These are phyloP conservation scores for Epizoanthus illoricatus DNA, from an alignment of 92 coral and sea anemone species.

Conservation along the genomic window DNA sequence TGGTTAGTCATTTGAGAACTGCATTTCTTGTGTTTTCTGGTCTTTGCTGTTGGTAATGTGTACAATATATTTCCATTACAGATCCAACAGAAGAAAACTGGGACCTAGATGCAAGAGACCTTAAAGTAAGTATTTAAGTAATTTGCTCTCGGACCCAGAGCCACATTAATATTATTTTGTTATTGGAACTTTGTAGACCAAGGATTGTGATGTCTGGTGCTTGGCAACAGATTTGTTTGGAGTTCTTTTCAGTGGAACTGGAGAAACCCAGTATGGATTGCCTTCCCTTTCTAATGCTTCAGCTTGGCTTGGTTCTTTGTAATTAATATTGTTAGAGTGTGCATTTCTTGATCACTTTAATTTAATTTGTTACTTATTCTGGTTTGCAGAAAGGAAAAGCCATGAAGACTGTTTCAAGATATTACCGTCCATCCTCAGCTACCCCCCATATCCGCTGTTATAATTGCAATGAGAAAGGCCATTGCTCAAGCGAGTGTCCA, in stretches of 20 bases:
- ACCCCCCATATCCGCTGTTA: conserved; percentile 56
- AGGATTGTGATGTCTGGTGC: too few relatives aligned
- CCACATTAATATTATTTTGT: neutral
- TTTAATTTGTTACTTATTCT: neutral
- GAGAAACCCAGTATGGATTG: too few relatives aligned
- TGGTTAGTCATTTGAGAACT: neutral
- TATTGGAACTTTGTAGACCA: too few relatives aligned
- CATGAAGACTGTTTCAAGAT: conserved; percentile 52
- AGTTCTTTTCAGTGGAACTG: too few relatives aligned
- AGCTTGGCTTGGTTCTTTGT: too few relatives aligned
- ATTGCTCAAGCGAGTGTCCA: conserved; percentile 70
- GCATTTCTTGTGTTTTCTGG: neutral
- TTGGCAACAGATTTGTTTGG: too few relatives aligned
- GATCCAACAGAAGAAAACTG: conserved; percentile 58
- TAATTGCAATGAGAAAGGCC: conserved; percentile 94
- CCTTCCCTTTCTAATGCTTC: too few relatives aligned
- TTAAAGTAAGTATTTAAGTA: conserved; percentile 38
- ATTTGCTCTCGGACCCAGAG: neutral
- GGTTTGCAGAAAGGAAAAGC: conserved; percentile 33
- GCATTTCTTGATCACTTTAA: too few relatives aligned
- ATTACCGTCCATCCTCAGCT: conserved; percentile 49
- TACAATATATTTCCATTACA: conserved; percentile 6
- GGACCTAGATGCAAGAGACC: conserved; percentile 74
- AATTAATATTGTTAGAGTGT: too few relatives aligned
- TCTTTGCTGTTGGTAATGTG: neutral